These are phyloP conservation scores for Lethenteron reissneri DNA, from an alignment of 2,113 vertebrate genomes.

Conservation along the genomic window DNA sequence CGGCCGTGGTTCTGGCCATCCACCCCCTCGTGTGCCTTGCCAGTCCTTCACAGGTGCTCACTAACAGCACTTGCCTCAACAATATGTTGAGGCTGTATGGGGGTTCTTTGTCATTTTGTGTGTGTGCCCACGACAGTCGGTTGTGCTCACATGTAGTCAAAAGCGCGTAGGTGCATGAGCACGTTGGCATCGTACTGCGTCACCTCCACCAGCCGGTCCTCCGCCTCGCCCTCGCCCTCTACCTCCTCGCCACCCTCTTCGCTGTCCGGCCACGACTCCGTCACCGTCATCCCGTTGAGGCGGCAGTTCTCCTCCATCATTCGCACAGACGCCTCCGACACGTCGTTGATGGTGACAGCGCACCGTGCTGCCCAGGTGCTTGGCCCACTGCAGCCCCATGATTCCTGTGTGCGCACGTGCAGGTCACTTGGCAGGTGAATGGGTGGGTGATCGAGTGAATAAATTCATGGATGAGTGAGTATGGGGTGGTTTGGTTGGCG, in stretches of 20 bases:
- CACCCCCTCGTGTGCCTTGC: too few species aligned
- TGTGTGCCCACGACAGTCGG: too few species aligned
- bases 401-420: conserved; percentile 33
- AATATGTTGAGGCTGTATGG: too few species aligned
- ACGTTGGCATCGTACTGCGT: conserved; percentile 92
- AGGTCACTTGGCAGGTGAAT: too few species aligned
- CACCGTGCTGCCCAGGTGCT: conserved; percentile 53
- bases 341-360: conserved; percentile 80
- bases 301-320: conserved; percentile 79
- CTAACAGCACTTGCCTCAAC: too few species aligned
- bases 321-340: conserved; percentile 57
- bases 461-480: too few species aligned
- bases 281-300: conserved; percentile 58
- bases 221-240: conserved; percentile 17
- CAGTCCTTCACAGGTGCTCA: too few species aligned
- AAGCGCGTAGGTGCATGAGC: conserved; percentile 72
- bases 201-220: conserved; percentile 30
- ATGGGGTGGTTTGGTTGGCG: too few species aligned
- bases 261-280: conserved; percentile 17
- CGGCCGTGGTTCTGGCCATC: too few species aligned
- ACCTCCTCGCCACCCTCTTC: conserved; percentile 21
- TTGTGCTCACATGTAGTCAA: conserved; percentile 79
- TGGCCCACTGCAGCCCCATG: conserved; percentile 94
- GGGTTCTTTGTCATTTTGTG: too few species aligned
- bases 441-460: too few species aligned